Base-by-base conservation (phyloP, 2,113 vertebrate genomes). In the Hippocampus guttulatus region DNA sequence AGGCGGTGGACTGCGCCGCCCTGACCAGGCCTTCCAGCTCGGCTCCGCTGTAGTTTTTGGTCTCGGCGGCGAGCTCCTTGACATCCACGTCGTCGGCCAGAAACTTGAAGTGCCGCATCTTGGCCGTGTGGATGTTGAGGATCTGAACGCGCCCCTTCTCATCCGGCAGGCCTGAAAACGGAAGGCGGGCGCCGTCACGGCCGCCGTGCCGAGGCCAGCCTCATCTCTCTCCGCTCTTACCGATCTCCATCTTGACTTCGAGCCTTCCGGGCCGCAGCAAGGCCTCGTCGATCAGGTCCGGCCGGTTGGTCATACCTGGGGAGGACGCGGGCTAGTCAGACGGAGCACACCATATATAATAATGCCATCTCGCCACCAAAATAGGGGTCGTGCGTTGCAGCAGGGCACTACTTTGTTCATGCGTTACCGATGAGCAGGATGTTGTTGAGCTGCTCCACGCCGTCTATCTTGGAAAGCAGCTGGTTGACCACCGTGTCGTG, bases 181-280 rank as follows among this genome's bases (percentile, higher is more conserved):
- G 40, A 23, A 27, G 27, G 43, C n/a, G 23, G 27, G 43, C 23
- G 64, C n/a, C 47, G 18, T n/a, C 11, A 16, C n/a, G 14, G 8
- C 11, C 33, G 0, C 27, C 15, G 8, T 2, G 41, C 5, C 12
- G n/a, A 3, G 9, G 4, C 27, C 27, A 38, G 14, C 23, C 14
- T 8, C 27, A 8, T 61, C 27, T 38, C 33, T 30, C 8, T 0
- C 2, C 6, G 33, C 63, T 72, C 84, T 83, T 67, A 98, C 97
- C 95, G 3, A 99, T 99, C 88, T 99, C 97, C 97, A 99, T 99
- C 76, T 99, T 99, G 81, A 98, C 97, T 85, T 99, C 97, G 87
- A 99, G 92, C 70, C 97, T 93, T 68, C 97, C 97, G 0, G 97
- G 97, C 85, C 97, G 94, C 92, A 98, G 94, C 75, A 99, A 92